Evolutionary conservation across 2,888 invertebrate genomes (phyloP), one percentile per base, ranked within the genome.

Genomic region (Eutolmus rufibarbis): DNA sequence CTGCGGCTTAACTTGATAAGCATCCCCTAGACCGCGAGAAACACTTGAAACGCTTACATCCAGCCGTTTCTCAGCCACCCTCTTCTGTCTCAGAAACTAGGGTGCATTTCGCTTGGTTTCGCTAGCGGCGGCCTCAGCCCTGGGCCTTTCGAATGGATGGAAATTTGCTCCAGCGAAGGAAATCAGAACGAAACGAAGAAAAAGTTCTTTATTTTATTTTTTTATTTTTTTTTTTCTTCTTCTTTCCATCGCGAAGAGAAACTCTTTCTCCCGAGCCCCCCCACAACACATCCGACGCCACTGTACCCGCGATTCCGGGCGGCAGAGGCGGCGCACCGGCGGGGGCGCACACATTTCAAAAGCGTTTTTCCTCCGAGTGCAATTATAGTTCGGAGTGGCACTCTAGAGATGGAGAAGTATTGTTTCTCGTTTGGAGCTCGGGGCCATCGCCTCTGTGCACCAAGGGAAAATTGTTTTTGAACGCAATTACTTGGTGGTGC

Each of bases 331-430:
- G 66, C 23, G 28, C 43, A 46, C 12, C 14, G 12, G 12, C 66
- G 66, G 66, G 37, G n/a, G 40, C 28, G 82, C 82, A 82, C 57
- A 82, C 66, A 82, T 82, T 82, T 82, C 66, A 66, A 57, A 82
- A 82, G 66, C 66, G 81, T 31, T 81, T 82, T 82, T 82, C 82
- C 82, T 82, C 82, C 82, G 37, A 82, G 82, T 57, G 66, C 57
- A 82, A 82, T 82, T 82, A 82, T 82, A 82, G 82, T 82, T 82
- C 19, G 57, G 34, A 82, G 82, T 82, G 82, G 82, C 57, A 82
- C 82, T 82, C 51, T n/a, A 82, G 82, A 57, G 82, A 82, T 82
- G 82, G 82, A 57, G 37, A 66, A 82, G 82, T 40, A 82, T 82
- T 82, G 82, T 82, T 82, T 40, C 82, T 82, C 37, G 57, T 82